Conservation (phyloP, 37 sponge, comb jelly and placozoan species). For the Halisarca cf. caerulea region DNA sequence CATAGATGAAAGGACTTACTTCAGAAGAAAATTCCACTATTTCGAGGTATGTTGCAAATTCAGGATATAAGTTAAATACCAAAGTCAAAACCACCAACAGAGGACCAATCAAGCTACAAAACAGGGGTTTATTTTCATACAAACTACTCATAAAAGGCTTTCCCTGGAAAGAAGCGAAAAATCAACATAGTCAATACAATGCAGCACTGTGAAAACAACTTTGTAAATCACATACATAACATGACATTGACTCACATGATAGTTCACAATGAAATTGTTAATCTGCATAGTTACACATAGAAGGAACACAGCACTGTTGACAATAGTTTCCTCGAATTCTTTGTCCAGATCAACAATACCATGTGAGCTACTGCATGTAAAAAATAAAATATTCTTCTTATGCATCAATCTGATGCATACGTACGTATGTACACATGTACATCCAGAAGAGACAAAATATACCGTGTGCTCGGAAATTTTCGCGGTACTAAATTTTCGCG, state of each 20-base stretch:
- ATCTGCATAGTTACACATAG: conserved; percentile 94
- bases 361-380: conserved; percentile 42
- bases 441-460: no score
- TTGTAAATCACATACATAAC: no score
- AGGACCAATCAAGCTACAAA: conserved; percentile 64
- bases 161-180: conserved; percentile 65
- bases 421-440: no score
- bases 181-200: no score
- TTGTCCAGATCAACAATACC: conserved; percentile 90
- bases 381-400: background rate
- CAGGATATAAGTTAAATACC: conserved; percentile 82
- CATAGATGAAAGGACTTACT: conserved; percentile 40
- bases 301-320: conserved; percentile 95
- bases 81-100: conserved; percentile 54
- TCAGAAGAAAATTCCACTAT: conserved; percentile 74
- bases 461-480: no score
- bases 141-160: conserved; percentile 95
- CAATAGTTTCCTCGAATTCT: conserved; percentile 86
- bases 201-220: no score
- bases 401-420: no score
- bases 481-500: no score
- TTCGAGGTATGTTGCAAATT: conserved; percentile 58
- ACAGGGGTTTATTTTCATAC: conserved; percentile 80
- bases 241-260: conserved; percentile 54
- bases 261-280: conserved; percentile 95